Percentiles rank a stretch among this genome's conserved stretches.
These are phyloP conservation scores for Silurus meridionalis DNA, from an alignment of 2,113 vertebrate species.

Conservation along the genomic window DNA sequence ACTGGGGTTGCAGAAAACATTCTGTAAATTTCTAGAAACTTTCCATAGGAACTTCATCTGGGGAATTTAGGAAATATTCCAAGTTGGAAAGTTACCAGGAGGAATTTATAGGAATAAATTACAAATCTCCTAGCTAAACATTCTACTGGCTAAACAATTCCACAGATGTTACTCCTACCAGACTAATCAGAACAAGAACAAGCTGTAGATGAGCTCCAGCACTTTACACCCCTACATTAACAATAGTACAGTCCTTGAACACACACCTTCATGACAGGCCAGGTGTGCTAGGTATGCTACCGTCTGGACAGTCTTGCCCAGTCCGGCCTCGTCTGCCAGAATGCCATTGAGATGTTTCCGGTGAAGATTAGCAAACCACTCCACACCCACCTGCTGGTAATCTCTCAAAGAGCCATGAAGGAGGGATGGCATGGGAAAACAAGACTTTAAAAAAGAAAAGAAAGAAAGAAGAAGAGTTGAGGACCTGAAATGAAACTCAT, in stretches of 20 bases:
- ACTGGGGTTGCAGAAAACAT: no score
- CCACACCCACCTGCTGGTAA: conserved; percentile 88
- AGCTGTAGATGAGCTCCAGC: background rate
- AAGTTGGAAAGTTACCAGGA: no score
- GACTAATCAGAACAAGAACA: background rate
- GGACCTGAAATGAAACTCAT: background rate
- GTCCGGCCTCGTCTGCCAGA: conserved; percentile 85
- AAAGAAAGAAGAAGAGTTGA: background rate
- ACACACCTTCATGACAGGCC: conserved; percentile 84
- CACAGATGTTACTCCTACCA: background rate
- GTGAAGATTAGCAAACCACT: conserved; percentile 85
- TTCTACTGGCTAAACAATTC: background rate
- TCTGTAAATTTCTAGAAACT: no score
- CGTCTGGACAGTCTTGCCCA: conserved; percentile 89
- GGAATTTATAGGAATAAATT: no score
- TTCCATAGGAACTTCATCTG: no score
- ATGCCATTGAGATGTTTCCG: conserved; percentile 89
- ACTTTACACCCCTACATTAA: background rate
- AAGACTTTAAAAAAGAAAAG: conserved; percentile 63
- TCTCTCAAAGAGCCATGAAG: conserved; percentile 85
- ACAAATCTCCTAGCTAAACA: background rate
- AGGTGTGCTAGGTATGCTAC: conserved; percentile 90
- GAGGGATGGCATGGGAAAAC: conserved; percentile 76
- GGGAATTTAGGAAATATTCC: no score
- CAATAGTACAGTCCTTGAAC: background rate